Evolutionary conservation across 2,888 invertebrate genomes (phyloP).

Genomic region (Drosophila robusta): DNA sequence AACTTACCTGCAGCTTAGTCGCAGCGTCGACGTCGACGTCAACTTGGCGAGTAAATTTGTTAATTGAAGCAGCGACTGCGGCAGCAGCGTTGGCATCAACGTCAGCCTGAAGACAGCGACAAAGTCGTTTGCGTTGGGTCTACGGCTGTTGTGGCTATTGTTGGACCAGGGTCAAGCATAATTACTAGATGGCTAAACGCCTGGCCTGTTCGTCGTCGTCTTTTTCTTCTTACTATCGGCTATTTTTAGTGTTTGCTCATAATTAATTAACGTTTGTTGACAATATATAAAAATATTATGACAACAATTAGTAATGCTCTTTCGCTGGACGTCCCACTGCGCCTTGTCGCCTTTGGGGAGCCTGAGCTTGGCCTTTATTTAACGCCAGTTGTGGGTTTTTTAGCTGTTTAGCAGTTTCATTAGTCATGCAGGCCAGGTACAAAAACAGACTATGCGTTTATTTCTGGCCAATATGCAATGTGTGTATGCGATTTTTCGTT

Average conservation of each 20-base stretch:
- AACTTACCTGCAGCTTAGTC: slow-evolving; percentile 64
- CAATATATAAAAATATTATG: slow-evolving; percentile 48
- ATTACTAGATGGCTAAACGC: slow-evolving; percentile 60
- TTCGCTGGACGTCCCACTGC: slow-evolving; percentile 10
- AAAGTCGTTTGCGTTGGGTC: slow-evolving; percentile 45
- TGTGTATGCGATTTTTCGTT: slow-evolving; percentile 28
- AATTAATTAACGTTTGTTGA: slow-evolving; percentile 69
- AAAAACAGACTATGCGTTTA: slow-evolving; percentile 35
- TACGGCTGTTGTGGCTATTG: slow-evolving; percentile 59
- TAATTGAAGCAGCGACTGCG: slow-evolving; percentile 57
- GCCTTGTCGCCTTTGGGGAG: slow-evolving; percentile 47
- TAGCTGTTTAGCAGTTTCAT: slow-evolving; percentile 41
- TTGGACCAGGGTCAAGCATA: slow-evolving; percentile 81
- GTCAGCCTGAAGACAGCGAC: slow-evolving; percentile 61
- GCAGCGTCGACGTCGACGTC: slow-evolving; percentile 40
- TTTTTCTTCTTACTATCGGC: slow-evolving; percentile 38
- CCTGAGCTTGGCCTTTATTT: slow-evolving; percentile 18
- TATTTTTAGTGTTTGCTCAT: slow-evolving; percentile 76
- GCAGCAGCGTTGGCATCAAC: slow-evolving; percentile 21
- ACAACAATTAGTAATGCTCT: slow-evolving; percentile 45
- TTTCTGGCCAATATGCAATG: slow-evolving; percentile 44
- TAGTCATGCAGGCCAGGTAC: slow-evolving; percentile 69
- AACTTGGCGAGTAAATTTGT: slow-evolving; percentile 57
- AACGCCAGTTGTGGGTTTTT: slow-evolving; percentile 10
- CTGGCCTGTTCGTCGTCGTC: slow-evolving; percentile 21